Percentiles rank a stretch among this genome's conserved stretches.
phyloP scores from a whole-genome alignment of 2,113 vertebrate genomes.

The Solea senegalensis region DNA sequence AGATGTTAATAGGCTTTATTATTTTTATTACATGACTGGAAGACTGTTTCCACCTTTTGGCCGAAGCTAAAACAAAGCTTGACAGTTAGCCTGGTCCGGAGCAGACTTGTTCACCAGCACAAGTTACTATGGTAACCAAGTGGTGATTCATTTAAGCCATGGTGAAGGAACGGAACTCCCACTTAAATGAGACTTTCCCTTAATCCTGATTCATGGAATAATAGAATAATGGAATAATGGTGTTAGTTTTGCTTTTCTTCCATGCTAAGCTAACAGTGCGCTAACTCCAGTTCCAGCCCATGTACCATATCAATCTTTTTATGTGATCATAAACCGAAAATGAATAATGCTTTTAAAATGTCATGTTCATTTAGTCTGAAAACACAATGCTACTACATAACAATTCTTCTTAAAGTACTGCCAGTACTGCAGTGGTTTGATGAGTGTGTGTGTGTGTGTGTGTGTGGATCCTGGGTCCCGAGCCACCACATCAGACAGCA shows the following conservation, averaged over 20 bases:
- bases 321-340: background rate
- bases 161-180: too few species aligned
- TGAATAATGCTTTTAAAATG: background rate
- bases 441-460: background rate
- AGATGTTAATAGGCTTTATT: too few species aligned
- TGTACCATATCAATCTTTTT: background rate
- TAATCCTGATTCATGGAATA: too few species aligned
- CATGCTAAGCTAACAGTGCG: background rate
- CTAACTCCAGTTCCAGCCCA: background rate
- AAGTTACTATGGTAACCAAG: too few species aligned
- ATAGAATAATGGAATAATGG: too few species aligned
- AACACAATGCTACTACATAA: background rate
- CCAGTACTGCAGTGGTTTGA: background rate
- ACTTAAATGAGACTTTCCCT: too few species aligned
- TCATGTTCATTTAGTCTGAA: background rate
- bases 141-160: too few species aligned
- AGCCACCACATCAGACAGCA: slow-evolving; percentile 53
- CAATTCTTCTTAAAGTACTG: background rate
- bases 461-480: slow-evolving; percentile 16
- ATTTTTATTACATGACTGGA: too few species aligned
- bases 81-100: too few species aligned
- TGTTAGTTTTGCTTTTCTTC: background rate
- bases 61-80: too few species aligned
- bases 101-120: too few species aligned
- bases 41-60: too few species aligned